Evolutionary conservation across 2,113 vertebrate species (phyloP).

Genomic region (Fukomys damarensis): DNA sequence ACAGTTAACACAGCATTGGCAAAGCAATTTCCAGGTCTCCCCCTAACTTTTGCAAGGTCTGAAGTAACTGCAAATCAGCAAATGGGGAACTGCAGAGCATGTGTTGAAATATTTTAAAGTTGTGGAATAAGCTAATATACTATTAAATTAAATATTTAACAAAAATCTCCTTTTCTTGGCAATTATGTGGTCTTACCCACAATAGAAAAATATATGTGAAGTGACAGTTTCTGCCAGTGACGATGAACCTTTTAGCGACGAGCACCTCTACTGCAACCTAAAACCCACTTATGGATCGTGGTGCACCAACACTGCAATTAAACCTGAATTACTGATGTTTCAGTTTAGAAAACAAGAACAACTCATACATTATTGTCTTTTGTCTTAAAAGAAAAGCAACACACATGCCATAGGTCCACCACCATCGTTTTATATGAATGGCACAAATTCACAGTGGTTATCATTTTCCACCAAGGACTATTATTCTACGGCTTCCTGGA

Average conservation of each 20-base stretch:
- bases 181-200: neutral
- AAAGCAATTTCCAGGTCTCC: slow-evolving; percentile 1
- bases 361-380: neutral
- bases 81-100: neutral
- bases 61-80: neutral
- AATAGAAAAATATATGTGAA: neutral
- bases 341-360: neutral
- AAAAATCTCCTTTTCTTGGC: neutral
- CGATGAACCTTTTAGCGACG: neutral
- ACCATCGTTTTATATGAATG: neutral
- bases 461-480: neutral
- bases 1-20: neutral
- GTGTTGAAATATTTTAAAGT: neutral
- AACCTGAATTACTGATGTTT: neutral
- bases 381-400: neutral
- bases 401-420: neutral
- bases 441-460: neutral
- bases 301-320: neutral
- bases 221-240: neutral
- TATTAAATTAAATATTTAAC: neutral
- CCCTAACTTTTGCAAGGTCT: neutral
- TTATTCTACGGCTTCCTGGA: neutral
- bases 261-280: neutral
- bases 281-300: neutral
- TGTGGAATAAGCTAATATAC: neutral